These are phyloP conservation scores for Poeciliopsis retropinna DNA, from an alignment of 2,113 vertebrate species.

Conservation along the genomic window DNA sequence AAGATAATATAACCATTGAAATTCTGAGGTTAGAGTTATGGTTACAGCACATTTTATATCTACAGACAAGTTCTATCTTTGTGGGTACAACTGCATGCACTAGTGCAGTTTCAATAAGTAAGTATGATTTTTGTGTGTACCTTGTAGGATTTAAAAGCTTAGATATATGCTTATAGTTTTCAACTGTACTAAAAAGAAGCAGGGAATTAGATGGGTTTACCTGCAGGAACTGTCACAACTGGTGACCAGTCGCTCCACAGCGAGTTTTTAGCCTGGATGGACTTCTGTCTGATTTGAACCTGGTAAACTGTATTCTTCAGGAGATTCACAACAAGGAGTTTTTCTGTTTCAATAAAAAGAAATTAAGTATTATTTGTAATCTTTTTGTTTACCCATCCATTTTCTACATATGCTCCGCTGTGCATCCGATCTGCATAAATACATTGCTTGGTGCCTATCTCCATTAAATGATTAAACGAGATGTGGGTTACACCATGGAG, in stretches of 20 bases:
- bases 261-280: conserved; percentile 13
- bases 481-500: too few relatives aligned
- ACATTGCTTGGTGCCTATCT: too few relatives aligned
- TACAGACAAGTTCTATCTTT: background rate
- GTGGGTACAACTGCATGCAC: background rate
- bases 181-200: background rate
- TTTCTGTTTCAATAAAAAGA: conserved; percentile 45
- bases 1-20: background rate
- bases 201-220: conserved; percentile 37
- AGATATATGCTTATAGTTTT: background rate
- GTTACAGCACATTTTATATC: background rate
- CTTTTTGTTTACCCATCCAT: background rate
- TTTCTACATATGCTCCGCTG: background rate
- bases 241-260: conserved; percentile 74
- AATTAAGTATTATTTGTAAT: background rate
- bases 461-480: too few relatives aligned
- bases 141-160: background rate
- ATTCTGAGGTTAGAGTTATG: background rate
- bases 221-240: conserved; percentile 55
- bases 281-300: conserved; percentile 57
- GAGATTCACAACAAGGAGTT: conserved; percentile 37
- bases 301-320: conserved; percentile 36
- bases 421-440: too few relatives aligned
- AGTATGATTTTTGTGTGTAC: background rate
- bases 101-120: background rate